A percentile compares a stretch with the other conserved stretches of the same genome.
These are phyloP conservation scores for Kuschelorhynchus macadamiae DNA, from an alignment of 2,888 invertebrate species.

Conservation along the genomic window DNA sequence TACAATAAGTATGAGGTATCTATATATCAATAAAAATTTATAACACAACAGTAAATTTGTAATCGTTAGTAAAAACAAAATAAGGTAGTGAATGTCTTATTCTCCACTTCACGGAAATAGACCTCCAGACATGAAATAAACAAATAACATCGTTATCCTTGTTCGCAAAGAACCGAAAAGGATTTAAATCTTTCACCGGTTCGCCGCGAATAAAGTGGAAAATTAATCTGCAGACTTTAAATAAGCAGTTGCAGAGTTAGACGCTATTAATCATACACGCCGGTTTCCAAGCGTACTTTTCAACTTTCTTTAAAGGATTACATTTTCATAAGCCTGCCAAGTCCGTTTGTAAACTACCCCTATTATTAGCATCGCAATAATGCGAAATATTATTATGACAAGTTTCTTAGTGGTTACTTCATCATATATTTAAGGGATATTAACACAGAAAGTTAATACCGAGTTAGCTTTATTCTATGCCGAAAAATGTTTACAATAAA, in stretches of 20 bases:
- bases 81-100: conserved; percentile 36
- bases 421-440: too few relatives aligned
- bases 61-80: conserved; percentile 12
- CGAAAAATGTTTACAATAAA: too few relatives aligned
- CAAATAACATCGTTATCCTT: conserved; percentile 44
- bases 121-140: conserved; percentile 39
- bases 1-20: too few relatives aligned
- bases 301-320: conserved; percentile 19
- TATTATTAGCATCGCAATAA: background rate
- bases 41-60: background rate
- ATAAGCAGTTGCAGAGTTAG: conserved; percentile 31
- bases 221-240: conserved; percentile 40
- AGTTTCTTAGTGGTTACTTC: too few relatives aligned
- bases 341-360: background rate
- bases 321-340: conserved; percentile 16
- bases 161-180: conserved; percentile 37
- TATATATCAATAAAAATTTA: too few relatives aligned
- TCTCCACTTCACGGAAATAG: conserved; percentile 39
- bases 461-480: too few relatives aligned
- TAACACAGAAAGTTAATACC: too few relatives aligned
- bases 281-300: conserved; percentile 18
- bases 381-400: too few relatives aligned
- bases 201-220: conserved; percentile 37
- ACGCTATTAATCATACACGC: conserved; percentile 29
- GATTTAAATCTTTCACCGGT: conserved; percentile 41